Percentiles rank a stretch among this genome's conserved stretches.
Evolutionary conservation across 1,140 invertebrate species (phyloP).

Genomic region (Melanaphis sacchari): DNA sequence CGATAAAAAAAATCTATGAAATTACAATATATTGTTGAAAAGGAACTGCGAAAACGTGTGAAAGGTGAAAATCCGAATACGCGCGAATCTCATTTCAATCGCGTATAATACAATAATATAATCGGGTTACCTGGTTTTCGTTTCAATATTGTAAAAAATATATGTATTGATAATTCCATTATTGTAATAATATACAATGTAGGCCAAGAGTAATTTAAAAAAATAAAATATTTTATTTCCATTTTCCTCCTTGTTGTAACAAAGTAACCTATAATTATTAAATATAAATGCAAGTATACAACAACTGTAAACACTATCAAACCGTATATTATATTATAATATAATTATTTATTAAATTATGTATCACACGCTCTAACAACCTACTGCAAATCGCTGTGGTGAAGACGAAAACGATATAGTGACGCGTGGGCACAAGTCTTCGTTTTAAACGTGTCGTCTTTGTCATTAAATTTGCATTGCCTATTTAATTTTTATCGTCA

Average conservation of each 20-base stretch:
- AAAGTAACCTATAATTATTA: not conserved
- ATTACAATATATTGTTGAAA: not conserved
- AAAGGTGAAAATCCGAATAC: not conserved
- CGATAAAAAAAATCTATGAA: not conserved
- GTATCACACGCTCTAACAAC: not conserved
- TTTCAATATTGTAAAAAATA: not conserved
- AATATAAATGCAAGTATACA: not conserved
- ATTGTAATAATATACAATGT: constrained; percentile 3
- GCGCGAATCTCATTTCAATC: not conserved
- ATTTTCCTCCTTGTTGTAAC: not conserved
- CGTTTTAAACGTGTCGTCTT: constrained; percentile 18
- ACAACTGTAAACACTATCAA: not conserved
- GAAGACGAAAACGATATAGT: not conserved
- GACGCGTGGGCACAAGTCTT: not conserved
- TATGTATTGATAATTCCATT: not conserved
- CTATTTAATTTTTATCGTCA: not conserved
- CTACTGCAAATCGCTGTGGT: not conserved
- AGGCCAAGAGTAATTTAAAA: not conserved
- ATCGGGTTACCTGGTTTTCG: not conserved
- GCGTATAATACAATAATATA: not conserved
- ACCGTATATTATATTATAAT: not conserved
- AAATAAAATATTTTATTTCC: not conserved
- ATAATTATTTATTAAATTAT: not conserved
- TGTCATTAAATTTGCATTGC: constrained; percentile 9
- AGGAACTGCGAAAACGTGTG: not conserved